phyloP scores from a whole-genome alignment of 2,797 vertebrate genomes.

The Pangasius krempfi region DNA sequence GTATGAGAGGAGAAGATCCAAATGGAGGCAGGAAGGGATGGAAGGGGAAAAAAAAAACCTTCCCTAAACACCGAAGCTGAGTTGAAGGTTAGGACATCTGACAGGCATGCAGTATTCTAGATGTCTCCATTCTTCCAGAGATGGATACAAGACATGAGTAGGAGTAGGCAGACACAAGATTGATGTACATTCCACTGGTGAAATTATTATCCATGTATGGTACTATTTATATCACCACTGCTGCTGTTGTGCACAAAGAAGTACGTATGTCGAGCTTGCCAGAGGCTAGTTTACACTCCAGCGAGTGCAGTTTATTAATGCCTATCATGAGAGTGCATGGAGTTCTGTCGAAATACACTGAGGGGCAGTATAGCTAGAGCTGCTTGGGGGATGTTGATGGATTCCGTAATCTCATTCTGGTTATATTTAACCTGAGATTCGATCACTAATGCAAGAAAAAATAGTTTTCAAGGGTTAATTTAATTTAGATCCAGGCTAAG shows the following conservation, averaged over 20 bases:
- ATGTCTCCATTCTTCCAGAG: conserved; percentile 38
- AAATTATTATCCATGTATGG: conserved; percentile 58
- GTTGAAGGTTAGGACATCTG: not conserved
- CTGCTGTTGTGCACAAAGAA: conserved; percentile 46
- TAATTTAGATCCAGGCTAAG: not conserved
- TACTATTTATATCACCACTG: conserved; percentile 55
- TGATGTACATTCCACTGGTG: conserved; percentile 46
- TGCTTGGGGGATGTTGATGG: conserved; percentile 18
- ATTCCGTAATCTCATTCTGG: not conserved
- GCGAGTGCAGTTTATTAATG: conserved; percentile 52
- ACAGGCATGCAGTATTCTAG: conserved; percentile 20
- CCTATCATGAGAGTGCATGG: conserved; percentile 32
- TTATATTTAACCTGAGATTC: not conserved
- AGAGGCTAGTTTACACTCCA: conserved; percentile 47
- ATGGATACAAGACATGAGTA: conserved; percentile 20
- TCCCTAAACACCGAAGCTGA: conserved; percentile 8
- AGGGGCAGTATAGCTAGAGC: not conserved
- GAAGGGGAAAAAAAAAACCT: not conserved
- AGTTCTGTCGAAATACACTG: conserved; percentile 7
- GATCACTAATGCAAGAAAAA: not conserved
- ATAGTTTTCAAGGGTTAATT: not conserved
- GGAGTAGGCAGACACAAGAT: conserved; percentile 27
- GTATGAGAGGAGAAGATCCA: not conserved
- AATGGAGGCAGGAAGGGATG: not conserved
- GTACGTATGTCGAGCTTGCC: conserved; percentile 50